Conservation (phyloP, 2,113 vertebrate genomes). For the Gadus macrocephalus region DNA sequence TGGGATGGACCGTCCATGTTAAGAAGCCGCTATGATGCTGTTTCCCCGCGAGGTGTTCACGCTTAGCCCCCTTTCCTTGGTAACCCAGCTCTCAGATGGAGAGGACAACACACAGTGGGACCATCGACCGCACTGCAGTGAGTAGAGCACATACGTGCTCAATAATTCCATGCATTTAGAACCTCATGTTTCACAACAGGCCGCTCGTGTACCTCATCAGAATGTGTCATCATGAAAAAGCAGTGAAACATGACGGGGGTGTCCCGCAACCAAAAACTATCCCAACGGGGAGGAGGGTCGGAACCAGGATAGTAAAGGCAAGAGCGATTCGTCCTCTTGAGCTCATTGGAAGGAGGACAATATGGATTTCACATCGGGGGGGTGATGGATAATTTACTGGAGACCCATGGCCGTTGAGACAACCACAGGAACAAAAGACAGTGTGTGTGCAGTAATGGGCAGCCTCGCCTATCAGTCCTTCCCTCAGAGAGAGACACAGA, state of each 20-base stretch:
- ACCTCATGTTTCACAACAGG: neutral
- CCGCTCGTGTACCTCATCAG: neutral
- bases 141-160: neutral
- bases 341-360: neutral
- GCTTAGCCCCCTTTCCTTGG: neutral
- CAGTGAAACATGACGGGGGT: neutral
- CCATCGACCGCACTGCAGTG: neutral
- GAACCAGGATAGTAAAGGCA: neutral
- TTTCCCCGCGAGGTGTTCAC: neutral
- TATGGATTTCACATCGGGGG: constrained; percentile 12
- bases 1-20: neutral
- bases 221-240: neutral
- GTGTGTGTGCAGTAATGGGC: neutral
- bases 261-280: neutral
- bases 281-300: no score
- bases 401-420: neutral
- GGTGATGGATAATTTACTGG: neutral
- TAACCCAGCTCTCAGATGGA: neutral
- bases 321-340: neutral
- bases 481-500: no score
- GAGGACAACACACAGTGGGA: neutral
- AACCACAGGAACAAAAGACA: constrained; percentile 9
- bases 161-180: neutral
- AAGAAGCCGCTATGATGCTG: neutral
- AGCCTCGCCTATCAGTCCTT: constrained; percentile 4